Conservation (phyloP, 2,797 vertebrate genomes). For the Aldrovandia affinis region DNA sequence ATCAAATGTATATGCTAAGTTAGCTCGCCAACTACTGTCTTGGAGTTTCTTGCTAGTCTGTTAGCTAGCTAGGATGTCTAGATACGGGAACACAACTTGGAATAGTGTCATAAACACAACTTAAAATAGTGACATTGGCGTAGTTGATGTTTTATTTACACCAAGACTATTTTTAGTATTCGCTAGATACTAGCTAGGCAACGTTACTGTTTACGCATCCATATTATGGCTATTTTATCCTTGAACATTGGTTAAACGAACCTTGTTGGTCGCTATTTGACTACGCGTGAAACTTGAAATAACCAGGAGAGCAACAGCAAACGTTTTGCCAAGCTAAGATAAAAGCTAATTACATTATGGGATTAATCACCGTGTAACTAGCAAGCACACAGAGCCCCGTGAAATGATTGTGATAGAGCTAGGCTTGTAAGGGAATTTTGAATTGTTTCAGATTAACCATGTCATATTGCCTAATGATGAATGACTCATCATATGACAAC, state of each 20-base stretch:
- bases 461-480: too few species aligned
- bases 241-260: too few species aligned
- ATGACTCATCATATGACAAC: background rate
- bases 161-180: background rate
- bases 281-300: too few species aligned
- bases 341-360: background rate
- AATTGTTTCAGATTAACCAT: too few species aligned
- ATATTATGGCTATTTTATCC: background rate
- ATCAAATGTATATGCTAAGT: too few species aligned
- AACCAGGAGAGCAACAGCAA: too few species aligned
- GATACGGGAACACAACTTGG: background rate
- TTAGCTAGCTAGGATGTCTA: background rate
- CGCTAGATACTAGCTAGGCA: background rate
- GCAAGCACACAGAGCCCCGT: too few species aligned
- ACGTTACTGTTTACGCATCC: background rate
- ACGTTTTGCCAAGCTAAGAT: background rate
- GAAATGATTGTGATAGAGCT: too few species aligned
- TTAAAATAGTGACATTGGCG: background rate
- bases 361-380: background rate
- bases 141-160: background rate
- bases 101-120: background rate
- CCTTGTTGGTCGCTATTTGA: too few species aligned
- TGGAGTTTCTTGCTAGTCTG: too few species aligned
- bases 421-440: too few species aligned
- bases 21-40: too few species aligned